phyloP scores from a whole-genome alignment of 2,888 invertebrate genomes.

The Trileptium ribeirensis region DNA sequence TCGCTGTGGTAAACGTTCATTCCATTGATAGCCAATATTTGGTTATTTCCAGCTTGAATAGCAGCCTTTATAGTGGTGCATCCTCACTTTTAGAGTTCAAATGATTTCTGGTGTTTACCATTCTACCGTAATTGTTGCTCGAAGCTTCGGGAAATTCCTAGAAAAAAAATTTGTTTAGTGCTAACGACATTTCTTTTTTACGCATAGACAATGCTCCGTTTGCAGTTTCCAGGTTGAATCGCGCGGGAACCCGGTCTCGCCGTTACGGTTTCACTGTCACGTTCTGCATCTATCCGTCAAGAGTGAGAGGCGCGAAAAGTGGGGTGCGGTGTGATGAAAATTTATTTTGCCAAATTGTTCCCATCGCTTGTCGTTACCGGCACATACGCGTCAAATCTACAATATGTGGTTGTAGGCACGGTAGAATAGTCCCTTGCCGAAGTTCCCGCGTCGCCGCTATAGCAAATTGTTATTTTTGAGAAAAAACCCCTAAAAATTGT shows the following conservation, averaged over 20 bases:
- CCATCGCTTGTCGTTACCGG: too few species aligned
- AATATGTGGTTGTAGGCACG: too few species aligned
- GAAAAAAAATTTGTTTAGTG: neutral
- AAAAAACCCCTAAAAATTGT: too few species aligned
- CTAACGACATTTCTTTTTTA: neutral
- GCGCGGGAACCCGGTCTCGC: neutral
- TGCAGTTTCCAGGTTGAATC: neutral
- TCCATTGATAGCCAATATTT: constrained; percentile 17
- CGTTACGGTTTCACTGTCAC: neutral
- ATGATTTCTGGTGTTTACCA: too few species aligned
- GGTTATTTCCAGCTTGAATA: neutral
- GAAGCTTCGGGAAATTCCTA: neutral
- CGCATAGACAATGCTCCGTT: too few species aligned
- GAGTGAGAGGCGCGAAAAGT: neutral
- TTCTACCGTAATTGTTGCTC: neutral
- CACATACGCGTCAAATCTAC: too few species aligned
- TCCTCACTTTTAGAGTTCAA: neutral
- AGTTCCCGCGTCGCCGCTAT: too few species aligned
- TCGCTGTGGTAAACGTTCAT: neutral
- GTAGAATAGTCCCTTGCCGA: too few species aligned
- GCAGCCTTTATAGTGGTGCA: neutral
- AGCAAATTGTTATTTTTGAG: too few species aligned
- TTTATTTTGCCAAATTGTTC: neutral
- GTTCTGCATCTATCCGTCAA: constrained; percentile 18
- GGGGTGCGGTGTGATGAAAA: neutral